These are phyloP conservation scores for Meloidogyne exigua DNA, from an alignment of 1,140 invertebrate genomes.

Conservation along the genomic window DNA sequence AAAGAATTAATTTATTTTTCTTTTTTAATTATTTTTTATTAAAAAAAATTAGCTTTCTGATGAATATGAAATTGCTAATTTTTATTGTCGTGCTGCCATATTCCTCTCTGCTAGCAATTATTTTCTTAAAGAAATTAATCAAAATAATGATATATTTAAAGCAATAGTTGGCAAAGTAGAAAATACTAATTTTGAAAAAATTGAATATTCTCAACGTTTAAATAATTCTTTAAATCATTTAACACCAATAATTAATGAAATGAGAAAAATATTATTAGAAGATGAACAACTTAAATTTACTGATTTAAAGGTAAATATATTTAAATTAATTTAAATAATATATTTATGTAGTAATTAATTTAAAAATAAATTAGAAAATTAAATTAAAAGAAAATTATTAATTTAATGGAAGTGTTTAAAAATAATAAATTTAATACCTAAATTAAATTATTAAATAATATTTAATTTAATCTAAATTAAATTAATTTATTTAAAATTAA, in stretches of 20 bases:
- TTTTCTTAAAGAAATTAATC: background rate
- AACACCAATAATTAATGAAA: background rate
- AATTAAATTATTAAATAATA: no score
- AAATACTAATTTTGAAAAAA: background rate
- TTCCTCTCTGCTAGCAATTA: background rate
- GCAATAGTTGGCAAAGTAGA: background rate
- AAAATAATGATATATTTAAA: background rate
- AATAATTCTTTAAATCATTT: conserved; percentile 1
- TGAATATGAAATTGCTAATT: background rate
- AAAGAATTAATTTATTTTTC: background rate
- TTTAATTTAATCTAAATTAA: background rate
- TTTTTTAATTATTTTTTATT: no score
- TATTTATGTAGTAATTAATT: no score
- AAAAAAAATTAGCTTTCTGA: background rate
- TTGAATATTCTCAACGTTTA: background rate
- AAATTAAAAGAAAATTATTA: no score
- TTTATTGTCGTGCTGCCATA: background rate
- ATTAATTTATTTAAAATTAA: no score
- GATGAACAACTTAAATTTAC: background rate
- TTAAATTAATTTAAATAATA: background rate
- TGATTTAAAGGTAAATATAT: background rate
- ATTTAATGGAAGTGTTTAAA: no score
- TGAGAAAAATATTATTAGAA: background rate
- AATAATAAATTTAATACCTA: no score
- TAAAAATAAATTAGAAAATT: no score